Conservation (phyloP, 2,888 invertebrate species). For the Siphonodentalium dalli region DNA sequence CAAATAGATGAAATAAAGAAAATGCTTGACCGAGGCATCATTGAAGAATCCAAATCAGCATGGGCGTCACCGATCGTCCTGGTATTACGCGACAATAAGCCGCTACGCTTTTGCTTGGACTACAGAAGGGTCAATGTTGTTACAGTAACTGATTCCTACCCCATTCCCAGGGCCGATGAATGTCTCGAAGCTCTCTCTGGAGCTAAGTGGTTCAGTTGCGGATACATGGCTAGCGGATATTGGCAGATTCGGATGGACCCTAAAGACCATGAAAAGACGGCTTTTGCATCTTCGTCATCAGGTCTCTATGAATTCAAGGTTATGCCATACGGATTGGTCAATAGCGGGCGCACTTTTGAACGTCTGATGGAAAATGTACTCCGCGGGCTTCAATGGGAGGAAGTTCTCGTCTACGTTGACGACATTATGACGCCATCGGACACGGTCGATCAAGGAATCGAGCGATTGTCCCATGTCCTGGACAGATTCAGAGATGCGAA, state of each 20-base stretch:
- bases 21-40: neutral
- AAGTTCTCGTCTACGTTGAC: conserved; percentile 20
- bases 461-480: neutral
- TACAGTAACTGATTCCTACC: neutral
- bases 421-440: no score
- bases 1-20: conserved; percentile 1
- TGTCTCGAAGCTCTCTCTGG: neutral
- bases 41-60: neutral
- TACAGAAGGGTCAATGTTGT: neutral
- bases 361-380: conserved; percentile 30
- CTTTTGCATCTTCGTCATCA: conserved; percentile 6
- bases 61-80: neutral
- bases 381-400: conserved; percentile 26
- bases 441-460: conserved; percentile 1
- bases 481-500: no score
- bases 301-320: conserved; percentile 24
- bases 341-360: conserved; percentile 32
- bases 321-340: conserved; percentile 26
- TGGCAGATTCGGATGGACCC: no score
- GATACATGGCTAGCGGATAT: no score
- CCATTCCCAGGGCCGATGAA: neutral
- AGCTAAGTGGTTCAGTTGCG: no score
- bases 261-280: no score
- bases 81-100: neutral
- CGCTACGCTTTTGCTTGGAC: neutral